Evolutionary conservation across 2,113 vertebrate species (phyloP).

Genomic region (Jacana jacana): DNA sequence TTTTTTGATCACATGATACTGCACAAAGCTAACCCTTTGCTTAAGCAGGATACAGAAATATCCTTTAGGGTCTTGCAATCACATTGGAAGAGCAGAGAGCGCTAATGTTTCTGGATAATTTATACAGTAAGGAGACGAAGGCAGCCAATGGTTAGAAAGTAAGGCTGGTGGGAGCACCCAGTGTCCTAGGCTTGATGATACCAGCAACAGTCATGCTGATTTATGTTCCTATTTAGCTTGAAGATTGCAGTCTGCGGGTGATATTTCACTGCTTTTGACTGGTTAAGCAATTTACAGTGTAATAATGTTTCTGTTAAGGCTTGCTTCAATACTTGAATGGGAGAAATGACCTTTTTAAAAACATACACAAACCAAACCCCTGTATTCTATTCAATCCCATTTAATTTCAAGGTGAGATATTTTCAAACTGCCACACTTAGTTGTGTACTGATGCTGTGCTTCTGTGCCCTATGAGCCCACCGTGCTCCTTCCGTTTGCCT

Average conservation of each 20-base stretch:
- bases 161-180: background rate
- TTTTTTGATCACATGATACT: slow-evolving; percentile 38
- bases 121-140: background rate
- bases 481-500: background rate
- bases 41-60: slow-evolving; percentile 16
- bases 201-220: background rate
- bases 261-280: background rate
- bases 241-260: background rate
- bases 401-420: slow-evolving; percentile 2
- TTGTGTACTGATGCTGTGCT: background rate
- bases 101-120: background rate
- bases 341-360: background rate
- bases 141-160: background rate
- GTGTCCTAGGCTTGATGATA: background rate
- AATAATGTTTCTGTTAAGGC: background rate
- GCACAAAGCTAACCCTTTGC: slow-evolving; percentile 47
- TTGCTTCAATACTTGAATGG: background rate
- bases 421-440: fast-evolving
- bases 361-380: background rate
- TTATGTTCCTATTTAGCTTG: background rate
- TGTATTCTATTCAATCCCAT: background rate
- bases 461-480: background rate
- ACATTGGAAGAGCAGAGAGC: background rate
- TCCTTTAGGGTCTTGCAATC: slow-evolving; percentile 7
- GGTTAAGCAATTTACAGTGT: background rate